Evolutionary conservation across 2,797 vertebrate genomes (phyloP).

Genomic region (Pseudomugil tenellus): DNA sequence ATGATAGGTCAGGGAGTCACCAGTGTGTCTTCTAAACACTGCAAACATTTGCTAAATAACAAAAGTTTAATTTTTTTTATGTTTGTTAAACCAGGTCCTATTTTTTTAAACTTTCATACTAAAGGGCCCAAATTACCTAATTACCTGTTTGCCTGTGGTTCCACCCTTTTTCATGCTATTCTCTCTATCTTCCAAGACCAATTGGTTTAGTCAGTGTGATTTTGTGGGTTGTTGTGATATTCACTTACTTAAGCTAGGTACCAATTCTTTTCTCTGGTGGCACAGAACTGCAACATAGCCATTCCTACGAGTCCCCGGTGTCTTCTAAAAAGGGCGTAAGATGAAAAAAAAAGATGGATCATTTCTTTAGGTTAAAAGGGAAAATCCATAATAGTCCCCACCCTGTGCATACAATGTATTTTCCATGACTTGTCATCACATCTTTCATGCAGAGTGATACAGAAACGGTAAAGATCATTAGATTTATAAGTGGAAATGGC

Average conservation of each 20-base stretch:
- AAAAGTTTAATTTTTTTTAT: slow-evolving; percentile 9
- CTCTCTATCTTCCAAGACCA: slow-evolving; percentile 51
- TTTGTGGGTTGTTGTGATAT: slow-evolving; percentile 32
- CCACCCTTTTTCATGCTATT: slow-evolving; percentile 33
- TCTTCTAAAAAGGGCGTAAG: neutral
- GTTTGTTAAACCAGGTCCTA: slow-evolving; percentile 55
- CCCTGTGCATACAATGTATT: neutral
- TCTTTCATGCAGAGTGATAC: neutral
- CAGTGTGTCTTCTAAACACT: slow-evolving; percentile 6
- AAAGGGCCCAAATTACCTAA: slow-evolving; percentile 33
- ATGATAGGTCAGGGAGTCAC: slow-evolving; percentile 6
- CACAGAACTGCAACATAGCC: neutral
- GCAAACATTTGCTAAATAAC: slow-evolving; percentile 12
- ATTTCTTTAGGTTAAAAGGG: slow-evolving; percentile 2
- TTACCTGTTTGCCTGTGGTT: slow-evolving; percentile 53
- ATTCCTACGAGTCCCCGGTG: slow-evolving; percentile 10
- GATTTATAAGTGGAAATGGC: neutral
- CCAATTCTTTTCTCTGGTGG: slow-evolving; percentile 12
- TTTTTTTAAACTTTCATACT: slow-evolving; percentile 38
- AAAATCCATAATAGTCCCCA: neutral
- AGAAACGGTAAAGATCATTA: neutral
- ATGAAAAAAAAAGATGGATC: neutral
- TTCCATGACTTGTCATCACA: neutral
- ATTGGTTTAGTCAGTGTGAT: slow-evolving; percentile 31
- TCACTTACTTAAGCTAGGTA: slow-evolving; percentile 30